A percentile compares a stretch with the other conserved stretches of the same genome.
Conservation (phyloP, 1,140 invertebrate genomes). For the Penaeus vannamei region DNA sequence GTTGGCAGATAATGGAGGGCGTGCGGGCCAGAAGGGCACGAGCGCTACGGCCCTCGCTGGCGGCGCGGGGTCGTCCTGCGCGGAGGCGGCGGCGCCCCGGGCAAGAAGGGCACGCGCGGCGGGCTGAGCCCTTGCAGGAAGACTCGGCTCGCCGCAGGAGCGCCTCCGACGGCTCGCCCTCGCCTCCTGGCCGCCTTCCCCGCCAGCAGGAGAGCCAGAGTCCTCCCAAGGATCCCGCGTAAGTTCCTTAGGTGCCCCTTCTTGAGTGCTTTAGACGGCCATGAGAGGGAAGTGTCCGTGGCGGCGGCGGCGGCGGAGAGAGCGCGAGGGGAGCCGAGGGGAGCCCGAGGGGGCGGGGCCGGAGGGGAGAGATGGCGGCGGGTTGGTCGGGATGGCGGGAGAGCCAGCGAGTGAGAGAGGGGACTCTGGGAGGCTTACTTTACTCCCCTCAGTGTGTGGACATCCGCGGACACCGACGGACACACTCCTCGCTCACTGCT, state of each 20-base stretch:
- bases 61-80: background rate
- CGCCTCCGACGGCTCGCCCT: too few relatives aligned
- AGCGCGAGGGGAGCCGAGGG: slow-evolving; percentile 32
- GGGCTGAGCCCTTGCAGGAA: background rate
- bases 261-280: background rate
- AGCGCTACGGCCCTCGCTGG: background rate
- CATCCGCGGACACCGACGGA: slow-evolving; percentile 35
- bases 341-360: slow-evolving; percentile 46
- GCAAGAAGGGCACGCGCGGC: slow-evolving; percentile 47
- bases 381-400: slow-evolving; percentile 29
- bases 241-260: too few relatives aligned
- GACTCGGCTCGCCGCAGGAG: too few relatives aligned
- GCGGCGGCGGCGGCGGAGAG: background rate
- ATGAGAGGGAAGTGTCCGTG: background rate
- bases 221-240: too few relatives aligned
- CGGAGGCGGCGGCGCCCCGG: background rate
- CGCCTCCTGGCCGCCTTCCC: too few relatives aligned
- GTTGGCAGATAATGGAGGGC: slow-evolving; percentile 38
- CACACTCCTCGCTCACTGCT: slow-evolving; percentile 17
- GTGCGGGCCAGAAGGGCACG: slow-evolving; percentile 32
- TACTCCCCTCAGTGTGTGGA: slow-evolving; percentile 52
- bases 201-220: too few relatives aligned
- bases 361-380: slow-evolving; percentile 16
- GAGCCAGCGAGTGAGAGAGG: slow-evolving; percentile 33
- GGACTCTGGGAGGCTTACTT: background rate